Conservation (phyloP, 2,888 invertebrate genomes). For the Cabera pusaria region DNA sequence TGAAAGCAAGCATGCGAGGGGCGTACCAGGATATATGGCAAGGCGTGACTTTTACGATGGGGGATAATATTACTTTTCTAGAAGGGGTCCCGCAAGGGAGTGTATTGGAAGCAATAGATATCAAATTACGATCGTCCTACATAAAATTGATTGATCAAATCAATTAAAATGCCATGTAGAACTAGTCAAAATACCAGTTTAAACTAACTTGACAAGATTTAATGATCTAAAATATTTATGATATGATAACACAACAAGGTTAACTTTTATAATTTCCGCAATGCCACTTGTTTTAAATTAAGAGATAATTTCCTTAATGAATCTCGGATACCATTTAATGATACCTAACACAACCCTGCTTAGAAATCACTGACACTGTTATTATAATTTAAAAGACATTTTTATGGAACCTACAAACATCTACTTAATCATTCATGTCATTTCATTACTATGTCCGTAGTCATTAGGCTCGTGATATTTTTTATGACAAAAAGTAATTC, state of each 20-base stretch:
- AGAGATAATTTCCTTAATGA: no score
- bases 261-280: conserved; percentile 14
- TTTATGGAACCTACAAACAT: conserved; percentile 19
- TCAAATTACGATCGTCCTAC: conserved; percentile 12
- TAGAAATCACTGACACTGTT: conserved; percentile 13
- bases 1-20: conserved; percentile 26
- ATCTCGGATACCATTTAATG: conserved; percentile 15
- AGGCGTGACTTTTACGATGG: conserved; percentile 31
- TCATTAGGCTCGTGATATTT: no score
- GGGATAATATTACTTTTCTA: conserved; percentile 31
- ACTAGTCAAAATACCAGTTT: no score
- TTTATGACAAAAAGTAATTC: background rate
- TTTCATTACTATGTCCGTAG: conserved; percentile 19
- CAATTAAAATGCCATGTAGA: no score
- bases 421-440: conserved; percentile 18
- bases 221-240: background rate
- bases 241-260: no score
- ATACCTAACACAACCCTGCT: conserved; percentile 4
- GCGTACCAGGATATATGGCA: conserved; percentile 31
- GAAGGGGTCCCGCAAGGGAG: conserved; percentile 19
- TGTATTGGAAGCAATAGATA: conserved; percentile 21
- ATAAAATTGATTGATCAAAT: no score
- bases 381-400: conserved; percentile 10
- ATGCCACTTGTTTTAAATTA: conserved; percentile 2
- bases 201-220: no score